These are phyloP conservation scores for Lepidurus apus DNA, from an alignment of 1,140 invertebrate species.

Conservation along the genomic window DNA sequence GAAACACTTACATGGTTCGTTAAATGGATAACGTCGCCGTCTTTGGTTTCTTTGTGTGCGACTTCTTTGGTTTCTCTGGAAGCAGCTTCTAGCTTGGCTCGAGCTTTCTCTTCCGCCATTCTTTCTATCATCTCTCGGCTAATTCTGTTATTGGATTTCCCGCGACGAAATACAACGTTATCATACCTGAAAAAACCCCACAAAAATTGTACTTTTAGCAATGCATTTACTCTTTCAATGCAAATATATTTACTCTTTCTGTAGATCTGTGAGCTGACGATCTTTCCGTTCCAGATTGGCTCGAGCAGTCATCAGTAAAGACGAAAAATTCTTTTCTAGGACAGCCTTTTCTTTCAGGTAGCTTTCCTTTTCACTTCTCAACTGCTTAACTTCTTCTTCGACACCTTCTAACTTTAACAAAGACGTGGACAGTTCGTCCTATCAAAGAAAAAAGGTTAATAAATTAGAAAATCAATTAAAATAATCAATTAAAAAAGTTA, in stretches of 20 bases:
- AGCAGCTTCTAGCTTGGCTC: conserved; percentile 5
- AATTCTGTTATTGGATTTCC: neutral
- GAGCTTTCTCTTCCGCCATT: neutral
- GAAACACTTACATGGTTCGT: conserved; percentile 14
- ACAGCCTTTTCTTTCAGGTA: conserved; percentile 23
- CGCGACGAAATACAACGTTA: conserved; percentile 24
- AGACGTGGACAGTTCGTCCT: neutral
- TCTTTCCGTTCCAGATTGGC: conserved; percentile 32
- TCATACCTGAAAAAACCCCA: conserved; percentile 20
- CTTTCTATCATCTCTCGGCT: neutral
- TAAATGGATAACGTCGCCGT: neutral
- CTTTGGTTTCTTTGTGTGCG: neutral
- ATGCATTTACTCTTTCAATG: neutral
- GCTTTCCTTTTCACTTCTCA: conserved; percentile 20
- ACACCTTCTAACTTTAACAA: neutral
- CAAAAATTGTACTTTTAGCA: neutral
- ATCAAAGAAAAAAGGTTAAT: neutral
- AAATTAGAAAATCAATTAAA: neutral
- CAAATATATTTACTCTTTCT: conserved; percentile 26
- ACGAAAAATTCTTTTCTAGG: conserved; percentile 26
- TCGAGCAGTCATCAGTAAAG: conserved; percentile 30
- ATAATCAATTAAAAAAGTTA: neutral
- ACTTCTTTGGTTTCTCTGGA: neutral
- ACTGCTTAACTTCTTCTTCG: conserved; percentile 25
- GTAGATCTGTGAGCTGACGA: conserved; percentile 30